Percentiles rank a stretch among this genome's conserved stretches.
Conservation (phyloP, 2,888 invertebrate genomes). For the Xiphydria camelus region DNA sequence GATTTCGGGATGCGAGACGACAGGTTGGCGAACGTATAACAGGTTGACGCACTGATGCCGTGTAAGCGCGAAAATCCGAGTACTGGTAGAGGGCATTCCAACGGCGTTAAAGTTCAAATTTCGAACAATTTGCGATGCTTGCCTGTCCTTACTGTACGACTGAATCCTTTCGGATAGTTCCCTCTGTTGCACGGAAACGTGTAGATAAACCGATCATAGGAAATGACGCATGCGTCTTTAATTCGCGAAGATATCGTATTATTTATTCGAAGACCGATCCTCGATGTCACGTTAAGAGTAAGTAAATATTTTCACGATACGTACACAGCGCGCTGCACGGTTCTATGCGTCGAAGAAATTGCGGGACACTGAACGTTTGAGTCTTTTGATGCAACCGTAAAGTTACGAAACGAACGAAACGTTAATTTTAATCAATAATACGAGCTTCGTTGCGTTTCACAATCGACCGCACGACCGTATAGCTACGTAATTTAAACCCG, state of each 20-base stretch:
- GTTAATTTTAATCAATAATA: background rate
- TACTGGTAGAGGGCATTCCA: slow-evolving; percentile 39
- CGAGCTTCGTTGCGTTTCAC: background rate
- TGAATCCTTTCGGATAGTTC: background rate
- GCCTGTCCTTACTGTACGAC: background rate
- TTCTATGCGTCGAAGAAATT: no score
- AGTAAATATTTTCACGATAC: no score
- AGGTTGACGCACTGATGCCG: background rate
- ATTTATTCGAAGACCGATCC: no score
- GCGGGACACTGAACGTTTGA: no score
- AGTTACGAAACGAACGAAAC: no score
- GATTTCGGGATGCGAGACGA: background rate
- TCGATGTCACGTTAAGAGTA: no score
- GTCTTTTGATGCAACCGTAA: no score
- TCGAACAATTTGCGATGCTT: slow-evolving; percentile 6
- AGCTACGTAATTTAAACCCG: no score
- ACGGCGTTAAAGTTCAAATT: slow-evolving; percentile 14
- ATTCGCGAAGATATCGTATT: background rate
- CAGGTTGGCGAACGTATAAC: background rate
- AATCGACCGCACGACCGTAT: no score
- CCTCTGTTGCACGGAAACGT: slow-evolving; percentile 13
- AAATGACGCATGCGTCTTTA: slow-evolving; percentile 8
- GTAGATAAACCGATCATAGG: slow-evolving; percentile 6
- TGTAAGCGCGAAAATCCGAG: background rate
- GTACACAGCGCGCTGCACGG: no score